phyloP scores from a whole-genome alignment of 2,797 vertebrate species.

The Cyclura pinguis region DNA sequence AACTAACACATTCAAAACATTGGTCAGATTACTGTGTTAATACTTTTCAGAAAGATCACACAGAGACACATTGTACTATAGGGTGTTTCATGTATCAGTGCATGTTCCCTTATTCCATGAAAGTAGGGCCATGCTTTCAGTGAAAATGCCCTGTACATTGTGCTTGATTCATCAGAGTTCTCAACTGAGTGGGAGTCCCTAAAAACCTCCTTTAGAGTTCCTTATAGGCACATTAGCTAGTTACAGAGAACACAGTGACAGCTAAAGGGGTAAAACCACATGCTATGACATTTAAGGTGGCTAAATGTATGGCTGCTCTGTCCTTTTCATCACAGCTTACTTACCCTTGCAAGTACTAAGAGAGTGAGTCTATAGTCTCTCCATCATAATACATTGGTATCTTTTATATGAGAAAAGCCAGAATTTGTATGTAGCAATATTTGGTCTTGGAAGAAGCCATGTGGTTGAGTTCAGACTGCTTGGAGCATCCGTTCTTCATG shows the following conservation, averaged over 20 bases:
- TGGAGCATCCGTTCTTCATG: neutral
- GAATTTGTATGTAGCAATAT: neutral
- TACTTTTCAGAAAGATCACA: neutral
- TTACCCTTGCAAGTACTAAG: neutral
- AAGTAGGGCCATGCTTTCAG: too few relatives aligned
- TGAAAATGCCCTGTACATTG: too few relatives aligned
- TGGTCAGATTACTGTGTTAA: too few relatives aligned
- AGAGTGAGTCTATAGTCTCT: neutral
- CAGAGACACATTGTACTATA: neutral
- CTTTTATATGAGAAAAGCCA: neutral
- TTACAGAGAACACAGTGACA: too few relatives aligned
- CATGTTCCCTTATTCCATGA: too few relatives aligned
- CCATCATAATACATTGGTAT: neutral
- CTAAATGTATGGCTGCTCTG: neutral
- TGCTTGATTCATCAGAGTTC: too few relatives aligned
- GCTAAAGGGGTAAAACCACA: too few relatives aligned
- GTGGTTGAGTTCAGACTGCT: neutral
- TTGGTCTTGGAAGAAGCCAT: neutral
- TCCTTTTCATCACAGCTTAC: neutral
- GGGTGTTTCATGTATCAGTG: neutral
- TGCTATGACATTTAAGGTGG: too few relatives aligned
- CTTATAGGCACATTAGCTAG: too few relatives aligned
- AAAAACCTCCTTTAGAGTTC: neutral
- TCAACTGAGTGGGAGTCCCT: neutral
- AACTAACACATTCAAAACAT: neutral